Percentiles rank a stretch among this genome's conserved stretches.
Evolutionary conservation across 2,888 invertebrate species (phyloP).

Genomic region (Venusia cambrica): DNA sequence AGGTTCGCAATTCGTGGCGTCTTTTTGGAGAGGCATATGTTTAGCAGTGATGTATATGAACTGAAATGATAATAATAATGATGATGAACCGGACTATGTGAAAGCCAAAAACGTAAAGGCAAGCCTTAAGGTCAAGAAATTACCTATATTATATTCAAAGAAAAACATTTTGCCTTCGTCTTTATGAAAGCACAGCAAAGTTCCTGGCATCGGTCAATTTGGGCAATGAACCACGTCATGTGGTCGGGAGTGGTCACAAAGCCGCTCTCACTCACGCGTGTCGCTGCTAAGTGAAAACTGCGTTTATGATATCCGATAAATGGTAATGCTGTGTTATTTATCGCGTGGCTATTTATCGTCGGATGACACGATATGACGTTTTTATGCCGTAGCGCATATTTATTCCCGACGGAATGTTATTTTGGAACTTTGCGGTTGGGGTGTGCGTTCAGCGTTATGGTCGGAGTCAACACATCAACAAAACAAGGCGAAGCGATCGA

Average conservation of each 20-base stretch:
- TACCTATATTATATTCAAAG: too few species aligned
- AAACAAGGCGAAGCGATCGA: too few species aligned
- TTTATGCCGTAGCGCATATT: slow-evolving; percentile 5
- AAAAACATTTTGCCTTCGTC: slow-evolving; percentile 2
- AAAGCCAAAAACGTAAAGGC: too few species aligned
- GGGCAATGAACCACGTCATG: slow-evolving; percentile 23
- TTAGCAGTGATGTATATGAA: too few species aligned
- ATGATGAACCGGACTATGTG: too few species aligned
- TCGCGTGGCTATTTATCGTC: slow-evolving; percentile 23
- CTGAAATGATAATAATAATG: too few species aligned
- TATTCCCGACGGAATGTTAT: background rate
- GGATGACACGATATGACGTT: slow-evolving; percentile 21
- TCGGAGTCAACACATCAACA: too few species aligned
- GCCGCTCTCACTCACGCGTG: slow-evolving; percentile 20
- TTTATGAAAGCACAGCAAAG: slow-evolving; percentile 11
- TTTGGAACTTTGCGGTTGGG: slow-evolving; percentile 12
- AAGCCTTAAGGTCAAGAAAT: too few species aligned
- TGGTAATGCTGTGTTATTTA: slow-evolving; percentile 24
- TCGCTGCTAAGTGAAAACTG: slow-evolving; percentile 17
- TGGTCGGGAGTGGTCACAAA: slow-evolving; percentile 24
- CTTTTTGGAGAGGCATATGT: too few species aligned
- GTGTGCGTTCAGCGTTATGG: too few species aligned
- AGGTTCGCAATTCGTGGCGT: too few species aligned
- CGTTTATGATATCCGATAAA: slow-evolving; percentile 21
- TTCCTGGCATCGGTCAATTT: slow-evolving; percentile 16